Evolutionary conservation across 2,113 vertebrate genomes (phyloP), one percentile per base, ranked within the genome.

Genomic region (Gyps fulvus): DNA sequence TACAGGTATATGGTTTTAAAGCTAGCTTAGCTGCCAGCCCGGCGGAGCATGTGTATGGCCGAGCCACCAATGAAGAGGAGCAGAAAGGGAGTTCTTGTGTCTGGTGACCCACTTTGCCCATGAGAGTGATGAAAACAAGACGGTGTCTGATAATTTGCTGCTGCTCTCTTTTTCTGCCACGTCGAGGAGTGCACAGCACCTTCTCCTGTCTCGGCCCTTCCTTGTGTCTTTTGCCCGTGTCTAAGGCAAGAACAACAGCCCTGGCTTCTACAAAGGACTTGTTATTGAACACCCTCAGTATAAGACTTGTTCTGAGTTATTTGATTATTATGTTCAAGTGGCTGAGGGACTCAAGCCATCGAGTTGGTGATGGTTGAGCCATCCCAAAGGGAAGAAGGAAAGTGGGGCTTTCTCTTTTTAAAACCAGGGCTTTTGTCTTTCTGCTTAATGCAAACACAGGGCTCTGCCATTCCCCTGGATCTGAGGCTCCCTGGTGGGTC

Each of bases 11-110:
- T 11, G 27, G 43, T 17, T 78, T 58, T 29, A 65, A 59, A 71
- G 36, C 32, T 9, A 16, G 34, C 29, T 58, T 31, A 65, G 77
- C 86, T 79, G 52, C 54, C 66, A 38, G 66, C 52, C 52, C 7
- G 0, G 31, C 2, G 2, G 55, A 54, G 77, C 18, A 0, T 38
- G 42, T 0, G 11, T 29, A 11, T 3, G 9, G 71, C 55, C 1
- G 1, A 50, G 36, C 36, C 66, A 54, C 19, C 38, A 31, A 11
- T 2, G 14, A 47, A 32, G 83, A 32, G 25, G 25, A 55, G 76
- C 70, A 55, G 77, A 49, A 74, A 69, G 47, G n/a, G 47, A 69
- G 55, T 29, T 72, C n/a, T 0, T 32, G 45, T 54, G 58, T 23
- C 72, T 52, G 43, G 23, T 72, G 79, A 71, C 72, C 55, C 63